Base-by-base conservation (phyloP, 2,797 vertebrate genomes). In the Tiaroga cobitis region DNA sequence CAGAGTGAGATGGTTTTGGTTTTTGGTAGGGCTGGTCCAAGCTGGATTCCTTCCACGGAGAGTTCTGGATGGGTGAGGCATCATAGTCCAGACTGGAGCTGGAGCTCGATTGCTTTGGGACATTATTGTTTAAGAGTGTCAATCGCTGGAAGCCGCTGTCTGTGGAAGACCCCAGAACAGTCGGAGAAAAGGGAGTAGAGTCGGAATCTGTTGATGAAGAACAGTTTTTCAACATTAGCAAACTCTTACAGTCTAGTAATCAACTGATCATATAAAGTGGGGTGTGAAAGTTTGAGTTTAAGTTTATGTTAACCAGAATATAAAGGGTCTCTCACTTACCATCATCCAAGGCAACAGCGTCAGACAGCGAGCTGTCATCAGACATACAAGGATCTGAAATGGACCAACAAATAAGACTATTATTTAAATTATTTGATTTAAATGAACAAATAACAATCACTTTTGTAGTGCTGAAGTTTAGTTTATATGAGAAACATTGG, bases 1-100 rank as follows among this genome's bases (percentile, higher is more conserved):
- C 87, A 0, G 94, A 95, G 49, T 73, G 90, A 56, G 92, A 90
- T 73, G 95, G 96, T 59, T 93, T 89, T 24, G 87, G 85, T 90
- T 95, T 97, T 89, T 95, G 94, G 26, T 97, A 97, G 19, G 97
- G 97, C 86, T 96, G 95, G 89, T 98, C 97, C 89, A 98, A 93
- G 89, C 96, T 97, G 77, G 97, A 96, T 92, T 98, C 97, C 78
- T 92, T 96, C 97, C 97, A 98, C 0, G 97, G 97, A 68, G 96
- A 95, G 92, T 97, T 97, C 91, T 96, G 96, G 87, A 98, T 95
- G 6, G 97, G 97, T 4, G 96, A 94, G 37, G 92, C 93, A 65
- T 97, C 94, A 4, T 92, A 90, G 83, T 92, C 92, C 89, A 91
- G 89, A 13, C 87, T 90, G 87, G 88, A 89, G 86, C 88, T 92